Evolutionary conservation across 2,113 vertebrate genomes (phyloP).

Genomic region (Ploceus nigricollis): DNA sequence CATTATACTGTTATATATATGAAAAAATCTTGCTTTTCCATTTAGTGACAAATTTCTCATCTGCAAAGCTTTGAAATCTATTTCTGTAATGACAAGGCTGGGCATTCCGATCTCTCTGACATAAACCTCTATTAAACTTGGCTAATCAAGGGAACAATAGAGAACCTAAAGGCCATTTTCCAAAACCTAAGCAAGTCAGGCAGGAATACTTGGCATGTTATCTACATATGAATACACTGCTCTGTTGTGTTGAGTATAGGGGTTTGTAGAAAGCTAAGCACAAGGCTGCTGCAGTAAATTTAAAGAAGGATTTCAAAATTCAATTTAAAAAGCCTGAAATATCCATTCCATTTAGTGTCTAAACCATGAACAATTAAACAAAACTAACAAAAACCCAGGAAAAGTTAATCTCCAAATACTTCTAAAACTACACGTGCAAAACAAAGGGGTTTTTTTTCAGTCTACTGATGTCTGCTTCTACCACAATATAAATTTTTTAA

Average conservation of each 20-base stretch:
- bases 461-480: not conserved
- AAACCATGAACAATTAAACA: not conserved
- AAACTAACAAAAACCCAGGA: not conserved
- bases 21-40: not conserved
- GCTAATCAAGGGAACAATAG: not conserved
- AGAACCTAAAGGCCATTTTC: conserved; percentile 14
- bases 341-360: not conserved
- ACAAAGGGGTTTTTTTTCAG: not conserved
- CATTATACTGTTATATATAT: not conserved
- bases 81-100: not conserved
- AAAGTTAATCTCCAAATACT: not conserved
- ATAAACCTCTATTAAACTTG: not conserved
- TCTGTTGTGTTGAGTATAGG: not conserved
- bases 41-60: not conserved
- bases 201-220: not conserved
- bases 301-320: conserved; percentile 6
- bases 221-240: not conserved
- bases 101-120: not conserved
- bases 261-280: not conserved
- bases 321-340: not conserved
- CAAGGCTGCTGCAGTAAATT: not conserved
- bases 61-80: not conserved
- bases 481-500: not conserved
- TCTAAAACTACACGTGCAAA: not conserved
- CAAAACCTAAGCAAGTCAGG: not conserved